These are phyloP conservation scores for Melanotaenia nigrans DNA, from an alignment of 2,797 vertebrate species.

Conservation along the genomic window DNA sequence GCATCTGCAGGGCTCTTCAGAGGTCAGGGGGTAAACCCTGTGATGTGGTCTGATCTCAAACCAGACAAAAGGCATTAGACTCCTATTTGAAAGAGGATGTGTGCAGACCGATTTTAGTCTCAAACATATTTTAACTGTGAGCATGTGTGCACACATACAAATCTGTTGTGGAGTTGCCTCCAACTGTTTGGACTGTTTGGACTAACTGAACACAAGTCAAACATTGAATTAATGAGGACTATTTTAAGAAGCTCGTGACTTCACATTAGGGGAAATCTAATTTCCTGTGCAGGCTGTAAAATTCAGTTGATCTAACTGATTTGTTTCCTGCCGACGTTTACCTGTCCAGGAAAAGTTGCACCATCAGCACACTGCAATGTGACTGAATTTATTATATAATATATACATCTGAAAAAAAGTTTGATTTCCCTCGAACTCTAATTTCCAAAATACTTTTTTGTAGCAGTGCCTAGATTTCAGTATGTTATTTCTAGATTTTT, in stretches of 20 bases:
- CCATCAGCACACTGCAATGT: neutral
- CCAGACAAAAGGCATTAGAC: slow-evolving; percentile 21
- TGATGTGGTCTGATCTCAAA: slow-evolving; percentile 30
- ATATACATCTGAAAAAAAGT: too few species aligned
- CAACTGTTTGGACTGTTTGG: neutral
- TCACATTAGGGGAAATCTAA: neutral
- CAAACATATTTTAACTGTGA: neutral
- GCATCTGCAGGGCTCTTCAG: slow-evolving; percentile 24
- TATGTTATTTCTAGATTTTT: neutral
- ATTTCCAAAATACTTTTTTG: neutral
- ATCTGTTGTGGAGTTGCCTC: neutral
- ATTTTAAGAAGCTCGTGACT: neutral
- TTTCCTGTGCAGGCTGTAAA: slow-evolving; percentile 2
- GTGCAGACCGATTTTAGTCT: slow-evolving; percentile 10
- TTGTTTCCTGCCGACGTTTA: neutral
- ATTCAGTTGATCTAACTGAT: neutral
- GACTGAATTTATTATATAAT: neutral
- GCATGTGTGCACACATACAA: neutral
- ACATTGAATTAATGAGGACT: neutral
- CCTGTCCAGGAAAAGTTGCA: neutral
- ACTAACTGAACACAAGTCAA: neutral
- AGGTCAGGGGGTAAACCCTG: slow-evolving; percentile 43
- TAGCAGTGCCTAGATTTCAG: neutral
- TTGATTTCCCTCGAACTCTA: neutral
- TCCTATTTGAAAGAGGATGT: slow-evolving; percentile 25